Percentiles rank a stretch among this genome's conserved stretches.
phyloP scores from a whole-genome alignment of 2,113 vertebrate genomes.

The Leptobrachium leishanense region DNA sequence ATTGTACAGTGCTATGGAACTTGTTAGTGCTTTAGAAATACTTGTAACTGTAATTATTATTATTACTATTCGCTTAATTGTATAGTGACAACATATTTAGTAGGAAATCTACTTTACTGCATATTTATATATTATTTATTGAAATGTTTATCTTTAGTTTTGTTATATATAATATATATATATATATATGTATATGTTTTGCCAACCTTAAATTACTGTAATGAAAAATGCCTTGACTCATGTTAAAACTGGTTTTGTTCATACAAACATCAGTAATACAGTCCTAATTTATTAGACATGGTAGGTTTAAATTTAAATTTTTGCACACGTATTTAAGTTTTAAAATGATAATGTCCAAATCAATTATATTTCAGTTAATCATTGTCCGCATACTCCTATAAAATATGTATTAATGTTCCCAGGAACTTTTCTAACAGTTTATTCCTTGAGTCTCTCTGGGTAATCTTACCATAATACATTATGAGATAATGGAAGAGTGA shows the following conservation, averaged over 20 bases:
- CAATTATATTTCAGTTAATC: conserved; percentile 70
- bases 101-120: too few species aligned
- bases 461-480: background rate
- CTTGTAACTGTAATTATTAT: too few species aligned
- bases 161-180: too few species aligned
- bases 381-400: conserved; percentile 61
- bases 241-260: conserved; percentile 55
- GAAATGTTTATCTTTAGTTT: too few species aligned
- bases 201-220: too few species aligned
- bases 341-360: conserved; percentile 67
- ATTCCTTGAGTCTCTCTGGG: conserved; percentile 46
- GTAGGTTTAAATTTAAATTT: conserved; percentile 60
- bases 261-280: conserved; percentile 62
- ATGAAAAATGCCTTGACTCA: conserved; percentile 50
- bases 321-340: conserved; percentile 69
- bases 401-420: conserved; percentile 66
- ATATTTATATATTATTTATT: too few species aligned
- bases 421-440: conserved; percentile 57
- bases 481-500: too few species aligned
- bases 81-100: too few species aligned
- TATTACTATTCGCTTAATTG: too few species aligned
- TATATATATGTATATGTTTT: too few species aligned
- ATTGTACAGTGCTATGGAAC: too few species aligned
- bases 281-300: conserved; percentile 62
- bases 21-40: too few species aligned